Conservation (phyloP, 2,888 invertebrate genomes). For the Dynastes maya region DNA sequence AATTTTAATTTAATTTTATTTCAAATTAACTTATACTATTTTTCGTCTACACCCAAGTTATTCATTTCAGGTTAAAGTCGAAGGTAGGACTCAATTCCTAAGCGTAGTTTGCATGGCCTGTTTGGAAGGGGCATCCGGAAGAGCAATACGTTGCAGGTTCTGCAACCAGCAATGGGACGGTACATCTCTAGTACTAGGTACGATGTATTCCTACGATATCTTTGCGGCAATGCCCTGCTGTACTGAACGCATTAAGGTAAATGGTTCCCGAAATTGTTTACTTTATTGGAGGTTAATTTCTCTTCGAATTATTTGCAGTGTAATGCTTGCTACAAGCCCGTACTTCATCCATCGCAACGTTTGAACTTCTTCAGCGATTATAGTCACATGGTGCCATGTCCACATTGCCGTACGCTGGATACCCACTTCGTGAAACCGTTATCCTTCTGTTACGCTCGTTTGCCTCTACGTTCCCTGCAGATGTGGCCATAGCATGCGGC, state of each 20-base stretch:
- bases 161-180: constrained; percentile 94
- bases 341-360: constrained; percentile 89
- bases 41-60: too few species aligned
- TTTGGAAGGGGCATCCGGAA: constrained; percentile 86
- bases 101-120: constrained; percentile 97
- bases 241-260: constrained; percentile 90
- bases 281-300: too few species aligned
- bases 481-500: constrained; percentile 92
- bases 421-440: constrained; percentile 96
- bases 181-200: constrained; percentile 92
- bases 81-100: constrained; percentile 91
- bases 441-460: constrained; percentile 86
- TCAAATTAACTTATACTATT: too few species aligned
- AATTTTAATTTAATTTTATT: too few species aligned
- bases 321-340: constrained; percentile 91
- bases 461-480: constrained; percentile 74
- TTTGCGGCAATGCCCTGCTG: constrained; percentile 98
- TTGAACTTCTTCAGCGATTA: constrained; percentile 96
- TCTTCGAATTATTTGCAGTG: constrained; percentile 76
- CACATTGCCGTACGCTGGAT: constrained; percentile 91
- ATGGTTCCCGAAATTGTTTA: constrained; percentile 49
- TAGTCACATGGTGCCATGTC: constrained; percentile 92
- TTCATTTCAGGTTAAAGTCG: constrained; percentile 82
- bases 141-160: constrained; percentile 86
- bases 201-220: constrained; percentile 98